phyloP scores from a whole-genome alignment of 2,888 invertebrate genomes.

The Dugesia japonica region DNA sequence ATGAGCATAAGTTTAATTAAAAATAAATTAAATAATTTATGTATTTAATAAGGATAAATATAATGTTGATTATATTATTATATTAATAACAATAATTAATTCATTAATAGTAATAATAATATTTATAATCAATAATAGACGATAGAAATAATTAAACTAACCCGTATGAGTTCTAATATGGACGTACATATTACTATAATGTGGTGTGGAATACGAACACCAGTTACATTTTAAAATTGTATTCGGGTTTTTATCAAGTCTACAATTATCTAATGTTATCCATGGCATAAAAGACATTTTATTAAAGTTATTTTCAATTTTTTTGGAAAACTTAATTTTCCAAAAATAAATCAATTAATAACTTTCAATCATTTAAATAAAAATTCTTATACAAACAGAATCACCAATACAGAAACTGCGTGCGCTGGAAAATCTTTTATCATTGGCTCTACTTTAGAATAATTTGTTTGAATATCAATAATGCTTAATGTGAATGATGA shows the following conservation, averaged over 20 bases:
- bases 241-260: background rate
- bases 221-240: background rate
- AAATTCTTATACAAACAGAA: background rate
- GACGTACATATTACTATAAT: background rate
- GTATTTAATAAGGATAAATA: too few species aligned
- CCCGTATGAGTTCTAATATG: background rate
- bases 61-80: too few species aligned
- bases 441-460: background rate
- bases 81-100: too few species aligned
- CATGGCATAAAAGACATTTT: background rate
- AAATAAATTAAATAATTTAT: too few species aligned
- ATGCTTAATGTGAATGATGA: background rate
- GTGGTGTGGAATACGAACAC: background rate
- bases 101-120: too few species aligned
- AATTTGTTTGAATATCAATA: background rate
- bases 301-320: background rate
- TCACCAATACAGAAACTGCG: background rate
- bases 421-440: background rate
- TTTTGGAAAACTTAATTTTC: background rate
- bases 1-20: too few species aligned
- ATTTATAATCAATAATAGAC: too few species aligned
- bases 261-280: background rate
- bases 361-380: too few species aligned
- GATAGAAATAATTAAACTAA: too few species aligned
- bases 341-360: background rate